A percentile compares a stretch with the other conserved stretches of the same genome.
Conservation (phyloP, 2,797 vertebrate genomes). For the Apogon hyalosoma region DNA sequence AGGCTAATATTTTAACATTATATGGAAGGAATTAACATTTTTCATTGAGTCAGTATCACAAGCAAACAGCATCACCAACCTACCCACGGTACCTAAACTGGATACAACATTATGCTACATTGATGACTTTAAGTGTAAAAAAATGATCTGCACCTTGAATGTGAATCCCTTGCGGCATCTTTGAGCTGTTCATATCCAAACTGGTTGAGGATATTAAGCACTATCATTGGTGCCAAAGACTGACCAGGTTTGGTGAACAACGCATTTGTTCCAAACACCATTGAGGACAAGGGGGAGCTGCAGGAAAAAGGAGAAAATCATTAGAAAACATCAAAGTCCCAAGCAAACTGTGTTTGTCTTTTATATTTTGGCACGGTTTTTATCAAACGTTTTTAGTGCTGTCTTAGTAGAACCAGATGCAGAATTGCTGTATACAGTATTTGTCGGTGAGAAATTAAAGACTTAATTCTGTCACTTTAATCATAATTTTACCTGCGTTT, state of each 20-base stretch:
- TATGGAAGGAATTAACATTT: no score
- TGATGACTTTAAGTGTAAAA: background rate
- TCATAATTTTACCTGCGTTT: constrained; percentile 84
- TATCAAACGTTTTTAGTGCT: no score
- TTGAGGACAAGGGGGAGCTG: constrained; percentile 91
- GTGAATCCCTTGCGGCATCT: constrained; percentile 48
- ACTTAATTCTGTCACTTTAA: background rate
- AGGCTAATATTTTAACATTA: no score
- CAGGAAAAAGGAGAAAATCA: background rate
- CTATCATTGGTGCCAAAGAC: constrained; percentile 91
- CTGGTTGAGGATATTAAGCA: constrained; percentile 87
- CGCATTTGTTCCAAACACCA: constrained; percentile 94
- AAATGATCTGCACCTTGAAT: constrained; percentile 77
- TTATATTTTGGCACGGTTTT: no score
- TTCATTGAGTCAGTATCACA: no score
- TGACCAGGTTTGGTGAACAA: constrained; percentile 94
- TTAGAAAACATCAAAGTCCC: background rate
- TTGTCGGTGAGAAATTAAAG: background rate
- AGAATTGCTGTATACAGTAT: background rate
- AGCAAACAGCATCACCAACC: no score
- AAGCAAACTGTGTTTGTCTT: no score
- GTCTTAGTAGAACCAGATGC: background rate
- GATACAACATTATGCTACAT: no score
- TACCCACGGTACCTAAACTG: no score
- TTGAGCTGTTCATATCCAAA: constrained; percentile 89